Evolutionary conservation across 2,888 invertebrate species (phyloP), one percentile per base, ranked within the genome.

Genomic region (Heterodera filipjevi): DNA sequence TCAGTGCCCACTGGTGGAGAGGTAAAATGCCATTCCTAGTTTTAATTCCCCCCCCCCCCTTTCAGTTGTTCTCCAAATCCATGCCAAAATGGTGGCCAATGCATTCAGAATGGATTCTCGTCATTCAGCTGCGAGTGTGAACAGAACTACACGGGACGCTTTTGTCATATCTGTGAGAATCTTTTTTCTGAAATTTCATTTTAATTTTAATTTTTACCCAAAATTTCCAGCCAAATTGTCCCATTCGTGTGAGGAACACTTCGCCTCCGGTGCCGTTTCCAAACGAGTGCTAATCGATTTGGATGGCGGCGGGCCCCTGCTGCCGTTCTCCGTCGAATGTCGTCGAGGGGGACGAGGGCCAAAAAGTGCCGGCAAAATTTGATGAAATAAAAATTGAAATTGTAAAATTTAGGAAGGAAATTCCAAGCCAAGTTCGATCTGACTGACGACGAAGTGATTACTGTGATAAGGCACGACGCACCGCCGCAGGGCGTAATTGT

Each of bases 241-340:
- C 5, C 84, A 85, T 35, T 87, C 87, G 6, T 88, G 88, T 71
- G 88, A 88, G 78, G 87, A 88, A 79, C 83, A 85, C 33, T 75
- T 68, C 72, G 71, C 44, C 46, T 22, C 59, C 27, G 71, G 49
- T 39, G 70, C 39, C 66, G 53, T 44, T 19, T 27, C 30, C n/a
- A 30, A 49, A 39, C 84, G 84, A 53, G 83, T 87, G 16, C 81
- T 84, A 19, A 85, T 88, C n/a, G 88, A 88, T 79, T 71, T 88
- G n/a, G 88, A 88, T 75, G 88, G 87, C 12, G 87, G 88, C 19
- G 86, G 85, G 27, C 80, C 85, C 22, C 79, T 87, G 77, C 77
- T 77, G 14, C 83, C 87, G 8, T 83, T 88, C 70, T 79, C 80
- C 72, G 86, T 88, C 16, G 80, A 82, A 19, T 88, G 88, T 66